Conservation (phyloP, 2,888 invertebrate genomes). For the Amiota minor region DNA sequence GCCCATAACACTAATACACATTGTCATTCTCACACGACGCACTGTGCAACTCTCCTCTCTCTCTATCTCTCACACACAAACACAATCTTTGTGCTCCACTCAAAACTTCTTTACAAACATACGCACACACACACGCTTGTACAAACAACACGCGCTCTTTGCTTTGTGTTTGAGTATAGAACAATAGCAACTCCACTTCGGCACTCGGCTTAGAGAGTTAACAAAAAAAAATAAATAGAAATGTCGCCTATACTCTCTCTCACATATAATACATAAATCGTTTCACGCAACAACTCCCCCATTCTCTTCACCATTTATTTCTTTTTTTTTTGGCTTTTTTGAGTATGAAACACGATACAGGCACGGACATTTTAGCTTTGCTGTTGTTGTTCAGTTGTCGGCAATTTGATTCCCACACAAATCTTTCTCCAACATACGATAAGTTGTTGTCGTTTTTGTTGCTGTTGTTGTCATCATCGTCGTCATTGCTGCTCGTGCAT, state of each 20-base stretch:
- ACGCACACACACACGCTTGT: neutral
- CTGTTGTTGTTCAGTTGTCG: conserved; percentile 47
- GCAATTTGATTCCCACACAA: conserved; percentile 70
- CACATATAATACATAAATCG: neutral
- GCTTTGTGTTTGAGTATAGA: no score
- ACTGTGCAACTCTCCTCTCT: neutral
- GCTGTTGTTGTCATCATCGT: neutral
- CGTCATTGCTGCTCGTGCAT: conserved; percentile 5
- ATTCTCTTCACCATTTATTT: conserved; percentile 26
- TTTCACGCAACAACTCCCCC: conserved; percentile 18
- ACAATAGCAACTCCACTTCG: no score
- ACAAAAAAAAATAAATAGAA: conserved; percentile 1
- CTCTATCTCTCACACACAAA: neutral
- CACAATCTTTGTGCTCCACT: conserved; percentile 18
- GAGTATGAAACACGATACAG: neutral
- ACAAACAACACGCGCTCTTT: conserved; percentile 33
- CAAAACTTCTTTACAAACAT: conserved; percentile 2
- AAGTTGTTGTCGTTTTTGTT: neutral
- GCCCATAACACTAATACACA: conserved; percentile 32
- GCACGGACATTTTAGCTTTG: conserved; percentile 28
- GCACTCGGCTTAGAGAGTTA: conserved; percentile 4
- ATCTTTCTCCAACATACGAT: conserved; percentile 51
- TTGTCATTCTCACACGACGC: conserved; percentile 21
- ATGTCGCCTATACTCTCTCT: conserved; percentile 6
- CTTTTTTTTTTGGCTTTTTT: conserved; percentile 5